Conservation (phyloP, 2,888 invertebrate genomes). For the Hydrotaea diabolus region DNA sequence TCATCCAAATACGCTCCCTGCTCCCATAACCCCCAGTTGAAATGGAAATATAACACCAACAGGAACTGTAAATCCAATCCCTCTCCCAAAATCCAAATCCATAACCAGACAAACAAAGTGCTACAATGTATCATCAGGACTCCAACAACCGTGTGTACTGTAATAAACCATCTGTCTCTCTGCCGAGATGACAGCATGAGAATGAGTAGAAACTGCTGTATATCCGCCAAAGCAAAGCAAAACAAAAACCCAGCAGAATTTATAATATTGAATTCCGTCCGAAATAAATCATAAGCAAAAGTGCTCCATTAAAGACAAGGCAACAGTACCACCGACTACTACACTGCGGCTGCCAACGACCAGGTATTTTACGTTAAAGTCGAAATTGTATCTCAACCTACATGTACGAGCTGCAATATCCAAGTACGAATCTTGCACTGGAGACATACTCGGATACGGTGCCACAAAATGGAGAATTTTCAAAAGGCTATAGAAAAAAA, state of each 20-base stretch:
- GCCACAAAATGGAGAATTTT: neutral
- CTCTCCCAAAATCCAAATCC: neutral
- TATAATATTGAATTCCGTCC: conserved; percentile 73
- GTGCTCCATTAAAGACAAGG: conserved; percentile 60
- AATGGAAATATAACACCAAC: conserved; percentile 12
- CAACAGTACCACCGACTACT: neutral
- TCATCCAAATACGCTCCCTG: neutral
- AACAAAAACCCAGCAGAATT: conserved; percentile 67
- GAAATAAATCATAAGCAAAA: conserved; percentile 72
- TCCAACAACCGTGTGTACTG: neutral
- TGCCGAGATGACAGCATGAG: conserved; percentile 60
- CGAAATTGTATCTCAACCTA: conserved; percentile 12
- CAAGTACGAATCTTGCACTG: no score
- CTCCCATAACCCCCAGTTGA: neutral
- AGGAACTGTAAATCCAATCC: neutral
- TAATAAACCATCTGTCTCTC: conserved; percentile 65
- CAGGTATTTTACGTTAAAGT: conserved; percentile 27
- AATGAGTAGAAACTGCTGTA: conserved; percentile 49
- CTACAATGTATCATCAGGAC: conserved; percentile 26
- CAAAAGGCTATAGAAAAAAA: neutral
- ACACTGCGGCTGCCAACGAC: conserved; percentile 2
- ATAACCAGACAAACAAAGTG: conserved; percentile 9
- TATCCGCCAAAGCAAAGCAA: conserved; percentile 53
- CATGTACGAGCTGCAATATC: conserved; percentile 13
- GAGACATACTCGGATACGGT: neutral